A percentile compares a stretch with the other conserved stretches of the same genome.
phyloP scores from a whole-genome alignment of 1,140 invertebrate genomes.

The Drosophila pectinifera region DNA sequence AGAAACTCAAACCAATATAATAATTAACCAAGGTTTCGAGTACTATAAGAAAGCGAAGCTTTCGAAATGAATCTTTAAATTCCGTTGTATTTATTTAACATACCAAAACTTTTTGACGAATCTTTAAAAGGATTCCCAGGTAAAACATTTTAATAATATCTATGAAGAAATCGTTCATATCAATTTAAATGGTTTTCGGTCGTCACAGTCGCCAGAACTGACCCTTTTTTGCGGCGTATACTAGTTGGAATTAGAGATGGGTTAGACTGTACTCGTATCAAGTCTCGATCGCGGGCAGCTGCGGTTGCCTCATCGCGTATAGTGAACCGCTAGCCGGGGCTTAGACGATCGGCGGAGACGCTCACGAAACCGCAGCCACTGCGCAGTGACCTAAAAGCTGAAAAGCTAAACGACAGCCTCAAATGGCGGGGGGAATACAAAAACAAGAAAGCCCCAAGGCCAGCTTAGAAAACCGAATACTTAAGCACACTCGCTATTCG shows the following conservation, averaged over 20 bases:
- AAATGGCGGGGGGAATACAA: conserved; percentile 24
- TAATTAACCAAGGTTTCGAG: no score
- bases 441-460: conserved; percentile 27
- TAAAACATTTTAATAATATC: neutral
- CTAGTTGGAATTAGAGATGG: neutral
- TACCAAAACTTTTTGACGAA: no score
- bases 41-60: no score
- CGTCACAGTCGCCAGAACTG: neutral
- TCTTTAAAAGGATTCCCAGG: no score
- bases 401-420: conserved; percentile 30
- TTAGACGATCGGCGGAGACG: conserved; percentile 39
- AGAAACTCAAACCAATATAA: no score
- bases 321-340: conserved; percentile 38
- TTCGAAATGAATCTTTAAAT: no score
- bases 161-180: neutral
- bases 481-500: conserved; percentile 12
- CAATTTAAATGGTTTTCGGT: neutral
- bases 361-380: conserved; percentile 38
- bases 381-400: conserved; percentile 63
- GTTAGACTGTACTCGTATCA: conserved; percentile 28
- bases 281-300: conserved; percentile 22
- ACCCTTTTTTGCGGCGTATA: neutral
- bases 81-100: no score
- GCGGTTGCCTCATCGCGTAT: conserved; percentile 51
- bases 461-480: conserved; percentile 28